Base-by-base conservation (phyloP, 2,797 vertebrate species). In the Crenuchus spilurus region DNA sequence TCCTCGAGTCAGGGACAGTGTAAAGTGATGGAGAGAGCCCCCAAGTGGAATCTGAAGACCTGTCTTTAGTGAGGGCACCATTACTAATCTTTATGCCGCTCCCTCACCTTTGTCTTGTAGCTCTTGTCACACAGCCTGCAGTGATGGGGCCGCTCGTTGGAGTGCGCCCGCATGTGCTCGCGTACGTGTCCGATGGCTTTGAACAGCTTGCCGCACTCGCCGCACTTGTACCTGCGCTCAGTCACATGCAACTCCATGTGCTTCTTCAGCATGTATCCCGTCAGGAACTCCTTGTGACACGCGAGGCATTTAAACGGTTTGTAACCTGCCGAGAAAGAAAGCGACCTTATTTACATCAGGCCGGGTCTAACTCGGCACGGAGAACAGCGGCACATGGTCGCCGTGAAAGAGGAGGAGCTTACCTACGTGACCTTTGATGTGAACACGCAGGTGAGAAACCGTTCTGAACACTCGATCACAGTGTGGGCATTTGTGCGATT, bases 191-290 rank as follows among this genome's bases (percentile, higher is more conserved):
- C 97, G 0, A 99, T 95, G 52, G 96, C 98, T 91, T 98, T 99
- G 87, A 99, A 99, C 37, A 98, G 91, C 71, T 99, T 99, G 61
- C 98, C 97, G 0, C 98, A 99, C 84, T 99, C 97, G 0, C 96
- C 97, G 0, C 98, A 99, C 83, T 97, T 97, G 87, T 96, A 99
- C 9, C 96, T 91, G 73, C 98, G 92, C 86, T 99, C 96, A 0
- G 92, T 95, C 70, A 96, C 91, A 0, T 99, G 97, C 1, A 93
- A 93, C 60, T 98, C 96, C 91, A 96, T 95, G 84, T 99, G 98
- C 84, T 99, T 99, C 84, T 95, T 97, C 54, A 99, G 91, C 84
- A 98, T 83, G 84, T 99, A 98, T 78, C 95, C 96, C 37, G 97
- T 99, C 7, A 95, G 91, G 87, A 99, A 99, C 84, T 97, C 95